These are phyloP conservation scores for Centrocercus urophasianus DNA, from an alignment of 2,113 vertebrate species.

Conservation along the genomic window DNA sequence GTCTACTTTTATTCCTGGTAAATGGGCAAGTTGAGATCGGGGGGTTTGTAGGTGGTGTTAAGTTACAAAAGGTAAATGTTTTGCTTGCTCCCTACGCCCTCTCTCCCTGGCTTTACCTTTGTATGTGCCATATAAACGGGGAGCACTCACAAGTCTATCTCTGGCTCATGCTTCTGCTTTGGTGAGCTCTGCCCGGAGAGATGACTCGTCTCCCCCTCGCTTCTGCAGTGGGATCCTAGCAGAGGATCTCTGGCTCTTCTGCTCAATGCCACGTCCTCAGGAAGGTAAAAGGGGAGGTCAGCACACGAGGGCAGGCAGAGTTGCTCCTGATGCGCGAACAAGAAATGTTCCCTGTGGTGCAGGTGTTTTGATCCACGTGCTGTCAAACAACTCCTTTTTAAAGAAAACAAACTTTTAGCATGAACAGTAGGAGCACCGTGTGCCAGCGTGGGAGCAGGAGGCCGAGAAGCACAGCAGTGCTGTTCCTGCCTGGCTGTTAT, in stretches of 20 bases:
- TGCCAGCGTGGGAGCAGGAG: not conserved
- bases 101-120: not conserved
- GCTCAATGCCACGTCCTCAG: not conserved
- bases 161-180: not conserved
- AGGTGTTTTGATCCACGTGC: not conserved
- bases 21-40: not conserved
- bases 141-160: rapidly evolving
- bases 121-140: not conserved
- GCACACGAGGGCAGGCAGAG: not conserved
- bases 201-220: not conserved
- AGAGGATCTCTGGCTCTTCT: not conserved
- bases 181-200: not conserved
- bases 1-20: slow-evolving; percentile 89
- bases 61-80: not conserved
- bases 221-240: not conserved
- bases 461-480: not conserved
- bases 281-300: not conserved
- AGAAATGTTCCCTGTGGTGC: not conserved
- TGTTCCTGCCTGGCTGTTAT: not conserved
- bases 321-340: not conserved
- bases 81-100: not conserved
- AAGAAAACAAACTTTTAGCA: not conserved
- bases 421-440: not conserved
- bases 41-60: not conserved
- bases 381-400: not conserved